Conservation (phyloP, 2,888 invertebrate species). For the Dinocampus coccinellae region DNA sequence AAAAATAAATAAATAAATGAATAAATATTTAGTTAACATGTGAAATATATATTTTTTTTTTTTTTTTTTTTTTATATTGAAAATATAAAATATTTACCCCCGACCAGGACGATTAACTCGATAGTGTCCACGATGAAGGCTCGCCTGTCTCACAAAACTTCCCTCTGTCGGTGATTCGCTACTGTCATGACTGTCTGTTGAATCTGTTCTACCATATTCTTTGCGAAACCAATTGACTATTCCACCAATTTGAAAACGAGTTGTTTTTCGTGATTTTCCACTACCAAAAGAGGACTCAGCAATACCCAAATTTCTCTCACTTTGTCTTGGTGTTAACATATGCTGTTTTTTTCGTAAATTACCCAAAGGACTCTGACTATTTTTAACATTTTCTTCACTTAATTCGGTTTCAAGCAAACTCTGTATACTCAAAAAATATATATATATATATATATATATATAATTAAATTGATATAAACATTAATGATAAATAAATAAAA, state of each 20-base stretch:
- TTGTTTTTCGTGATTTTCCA: conserved; percentile 69
- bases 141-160: conserved; percentile 70
- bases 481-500: no score
- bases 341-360: conserved; percentile 82
- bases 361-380: conserved; percentile 83
- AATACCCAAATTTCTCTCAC: conserved; percentile 80
- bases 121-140: conserved; percentile 68
- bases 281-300: conserved; percentile 66
- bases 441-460: no score
- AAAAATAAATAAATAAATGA: no score
- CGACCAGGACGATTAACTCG: conserved; percentile 55
- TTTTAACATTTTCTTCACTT: conserved; percentile 79
- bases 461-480: no score
- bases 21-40: background rate
- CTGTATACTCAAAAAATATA: conserved; percentile 72
- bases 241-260: conserved; percentile 78
- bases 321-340: conserved; percentile 86
- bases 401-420: conserved; percentile 85
- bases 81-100: conserved; percentile 52
- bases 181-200: conserved; percentile 72
- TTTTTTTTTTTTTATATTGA: background rate
- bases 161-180: conserved; percentile 72
- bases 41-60: background rate
- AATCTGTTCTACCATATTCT: conserved; percentile 70
- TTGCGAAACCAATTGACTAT: conserved; percentile 76